phyloP scores from a whole-genome alignment of 1,140 invertebrate genomes.

The Polypedilum pembai region DNA sequence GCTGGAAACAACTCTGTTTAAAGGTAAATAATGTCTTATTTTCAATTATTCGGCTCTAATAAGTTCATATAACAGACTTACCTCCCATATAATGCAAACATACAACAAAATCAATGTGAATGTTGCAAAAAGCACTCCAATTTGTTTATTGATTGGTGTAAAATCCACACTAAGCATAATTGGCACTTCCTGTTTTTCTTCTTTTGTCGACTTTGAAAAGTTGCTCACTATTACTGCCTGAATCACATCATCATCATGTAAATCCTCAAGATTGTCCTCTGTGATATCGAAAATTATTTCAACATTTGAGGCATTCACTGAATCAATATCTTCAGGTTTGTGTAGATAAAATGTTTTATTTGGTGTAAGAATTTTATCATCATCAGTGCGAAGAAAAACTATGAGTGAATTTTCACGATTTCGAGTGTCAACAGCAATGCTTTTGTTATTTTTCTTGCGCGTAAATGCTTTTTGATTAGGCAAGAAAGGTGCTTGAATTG shows the following conservation, averaged over 20 bases:
- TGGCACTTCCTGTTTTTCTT: constrained; percentile 44
- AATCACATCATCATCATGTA: constrained; percentile 35
- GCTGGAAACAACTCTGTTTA: too few relatives aligned
- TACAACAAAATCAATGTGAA: constrained; percentile 67
- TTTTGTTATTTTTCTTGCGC: not conserved
- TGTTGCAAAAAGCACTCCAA: constrained; percentile 65
- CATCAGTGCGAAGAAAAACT: not conserved
- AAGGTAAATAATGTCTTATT: too few relatives aligned
- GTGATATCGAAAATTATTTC: not conserved
- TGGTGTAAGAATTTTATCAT: constrained; percentile 12
- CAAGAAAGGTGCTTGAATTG: not conserved
- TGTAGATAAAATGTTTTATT: constrained; percentile 23
- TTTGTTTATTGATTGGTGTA: constrained; percentile 53
- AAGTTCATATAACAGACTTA: constrained; percentile 41
- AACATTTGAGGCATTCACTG: constrained; percentile 1
- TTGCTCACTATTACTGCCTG: constrained; percentile 2
- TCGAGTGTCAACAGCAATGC: constrained; percentile 29
- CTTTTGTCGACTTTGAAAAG: constrained; percentile 27
- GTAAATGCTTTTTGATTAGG: not conserved
- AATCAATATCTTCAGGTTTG: constrained; percentile 36
- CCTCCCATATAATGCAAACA: constrained; percentile 80
- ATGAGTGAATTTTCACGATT: constrained; percentile 40
- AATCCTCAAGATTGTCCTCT: constrained; percentile 15
- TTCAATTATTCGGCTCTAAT: too few relatives aligned
- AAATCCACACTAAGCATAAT: constrained; percentile 54